A percentile compares a stretch with the other conserved stretches of the same genome.
Evolutionary conservation across 2,888 invertebrate species (phyloP).

Genomic region (Yponomeuta plumbellus): DNA sequence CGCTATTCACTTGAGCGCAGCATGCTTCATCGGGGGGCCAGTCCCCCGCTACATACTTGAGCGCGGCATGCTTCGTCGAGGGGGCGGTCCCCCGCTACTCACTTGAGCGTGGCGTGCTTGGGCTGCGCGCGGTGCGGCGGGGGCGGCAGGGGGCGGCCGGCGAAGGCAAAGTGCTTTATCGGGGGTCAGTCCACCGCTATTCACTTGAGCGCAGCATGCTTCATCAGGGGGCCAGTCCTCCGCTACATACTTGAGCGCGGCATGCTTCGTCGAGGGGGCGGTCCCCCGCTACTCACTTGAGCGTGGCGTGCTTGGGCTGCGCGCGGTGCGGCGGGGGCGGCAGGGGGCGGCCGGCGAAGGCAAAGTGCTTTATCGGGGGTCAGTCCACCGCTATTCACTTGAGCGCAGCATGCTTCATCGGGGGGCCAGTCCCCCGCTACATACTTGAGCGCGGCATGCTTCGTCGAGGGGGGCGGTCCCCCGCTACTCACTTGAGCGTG

Average conservation of each 20-base stretch:
- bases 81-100: conserved; percentile 57
- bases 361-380: conserved; percentile 80
- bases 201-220: conserved; percentile 90
- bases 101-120: conserved; percentile 92
- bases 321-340: conserved; percentile 83
- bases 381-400: conserved; percentile 68
- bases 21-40: conserved; percentile 78
- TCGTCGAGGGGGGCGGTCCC: conserved; percentile 81
- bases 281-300: conserved; percentile 68
- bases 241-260: too few species aligned
- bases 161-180: conserved; percentile 88
- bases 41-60: conserved; percentile 68
- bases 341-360: conserved; percentile 88
- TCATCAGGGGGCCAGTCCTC: too few species aligned
- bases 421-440: not conserved
- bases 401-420: conserved; percentile 86
- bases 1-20: conserved; percentile 82
- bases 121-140: conserved; percentile 85
- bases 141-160: conserved; percentile 84
- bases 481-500: conserved; percentile 80
- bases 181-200: not conserved
- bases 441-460: conserved; percentile 90
- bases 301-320: conserved; percentile 92
- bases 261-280: conserved; percentile 83
- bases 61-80: conserved; percentile 92